Conservation (phyloP, 2,888 invertebrate species). For the Tenthredo mesomela region DNA sequence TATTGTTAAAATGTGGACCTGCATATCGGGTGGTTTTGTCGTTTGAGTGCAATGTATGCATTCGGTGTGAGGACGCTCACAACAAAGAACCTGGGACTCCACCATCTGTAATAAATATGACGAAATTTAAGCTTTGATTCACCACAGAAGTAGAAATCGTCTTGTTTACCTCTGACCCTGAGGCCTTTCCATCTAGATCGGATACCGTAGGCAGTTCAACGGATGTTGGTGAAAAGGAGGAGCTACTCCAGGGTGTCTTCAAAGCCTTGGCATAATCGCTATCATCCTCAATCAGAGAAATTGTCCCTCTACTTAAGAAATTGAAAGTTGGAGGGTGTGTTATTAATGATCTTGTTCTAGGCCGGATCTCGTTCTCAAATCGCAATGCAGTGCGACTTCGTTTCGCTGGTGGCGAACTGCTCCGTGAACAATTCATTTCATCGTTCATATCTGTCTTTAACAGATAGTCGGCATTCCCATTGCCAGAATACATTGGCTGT, state of each 20-base stretch:
- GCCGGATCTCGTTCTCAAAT: slow-evolving; percentile 25
- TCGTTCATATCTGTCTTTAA: neutral
- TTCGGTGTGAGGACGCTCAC: neutral
- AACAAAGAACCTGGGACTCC: slow-evolving; percentile 54
- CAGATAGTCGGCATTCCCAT: neutral
- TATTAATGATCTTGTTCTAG: slow-evolving; percentile 6
- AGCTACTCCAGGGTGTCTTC: slow-evolving; percentile 54
- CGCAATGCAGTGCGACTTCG: slow-evolving; percentile 48
- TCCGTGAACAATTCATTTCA: slow-evolving; percentile 34
- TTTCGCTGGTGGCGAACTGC: slow-evolving; percentile 51
- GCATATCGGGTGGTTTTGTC: neutral
- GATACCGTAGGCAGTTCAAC: slow-evolving; percentile 60
- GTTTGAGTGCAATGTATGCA: slow-evolving; percentile 5
- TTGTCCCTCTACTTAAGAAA: slow-evolving; percentile 10
- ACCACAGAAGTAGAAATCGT: neutral
- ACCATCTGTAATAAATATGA: slow-evolving; percentile 54
- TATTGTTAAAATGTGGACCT: neutral
- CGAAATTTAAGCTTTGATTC: slow-evolving; percentile 36
- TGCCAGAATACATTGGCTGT: slow-evolving; percentile 11
- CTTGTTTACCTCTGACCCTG: slow-evolving; percentile 56
- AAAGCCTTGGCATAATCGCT: slow-evolving; percentile 29
- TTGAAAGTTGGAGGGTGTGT: neutral
- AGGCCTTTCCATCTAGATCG: slow-evolving; percentile 58
- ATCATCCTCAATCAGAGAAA: slow-evolving; percentile 24
- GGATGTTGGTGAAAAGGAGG: slow-evolving; percentile 56